Conservation (phyloP, 2,797 vertebrate species). For the Naso thynnoides region DNA sequence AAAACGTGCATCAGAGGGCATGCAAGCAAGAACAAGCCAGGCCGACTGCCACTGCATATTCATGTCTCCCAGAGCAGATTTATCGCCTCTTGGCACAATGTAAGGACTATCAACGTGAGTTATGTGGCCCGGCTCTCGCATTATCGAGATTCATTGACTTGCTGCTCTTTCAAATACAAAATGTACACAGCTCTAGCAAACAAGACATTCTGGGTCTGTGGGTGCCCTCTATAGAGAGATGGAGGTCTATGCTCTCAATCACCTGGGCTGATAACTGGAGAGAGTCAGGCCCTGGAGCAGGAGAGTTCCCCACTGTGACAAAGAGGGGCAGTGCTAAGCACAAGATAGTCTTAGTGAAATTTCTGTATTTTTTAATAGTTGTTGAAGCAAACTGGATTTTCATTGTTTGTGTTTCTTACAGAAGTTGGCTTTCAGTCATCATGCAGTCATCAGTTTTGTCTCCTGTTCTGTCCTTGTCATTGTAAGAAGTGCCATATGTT, state of each 20-base stretch:
- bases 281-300: constrained; percentile 62
- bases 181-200: constrained; percentile 79
- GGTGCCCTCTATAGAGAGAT: constrained; percentile 93
- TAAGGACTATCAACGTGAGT: constrained; percentile 90
- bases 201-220: constrained; percentile 88
- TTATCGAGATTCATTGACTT: constrained; percentile 93
- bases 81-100: constrained; percentile 88
- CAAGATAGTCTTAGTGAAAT: constrained; percentile 26
- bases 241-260: constrained; percentile 78
- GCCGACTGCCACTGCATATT: constrained; percentile 86
- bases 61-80: constrained; percentile 88
- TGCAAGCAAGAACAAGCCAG: constrained; percentile 74
- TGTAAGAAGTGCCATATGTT: constrained; percentile 33
- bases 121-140: constrained; percentile 88
- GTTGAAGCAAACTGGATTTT: constrained; percentile 17
- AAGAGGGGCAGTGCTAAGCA: constrained; percentile 32
- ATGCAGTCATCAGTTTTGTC: constrained; percentile 25
- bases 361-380: constrained; percentile 5
- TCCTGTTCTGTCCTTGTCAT: constrained; percentile 6
- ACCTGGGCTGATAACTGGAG: constrained; percentile 71
- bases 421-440: constrained; percentile 22
- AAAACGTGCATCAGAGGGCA: constrained; percentile 77
- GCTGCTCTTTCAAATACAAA: constrained; percentile 85
- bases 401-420: constrained; percentile 29
- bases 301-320: constrained; percentile 52